Conservation (phyloP, 2,888 invertebrate species). For the Torymus auratus region DNA sequence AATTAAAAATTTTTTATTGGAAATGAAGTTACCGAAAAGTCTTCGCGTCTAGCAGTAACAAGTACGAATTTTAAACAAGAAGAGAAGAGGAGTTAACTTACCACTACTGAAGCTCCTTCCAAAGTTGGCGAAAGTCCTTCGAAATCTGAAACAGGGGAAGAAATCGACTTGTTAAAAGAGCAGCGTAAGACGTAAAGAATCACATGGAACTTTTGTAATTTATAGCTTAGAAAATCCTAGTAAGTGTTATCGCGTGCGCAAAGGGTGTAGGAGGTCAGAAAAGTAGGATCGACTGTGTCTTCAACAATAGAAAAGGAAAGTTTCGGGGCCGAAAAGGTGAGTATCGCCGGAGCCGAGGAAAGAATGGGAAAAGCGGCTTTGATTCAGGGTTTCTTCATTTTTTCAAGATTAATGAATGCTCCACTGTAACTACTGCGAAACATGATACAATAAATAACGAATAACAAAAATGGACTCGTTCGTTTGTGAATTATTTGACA, state of each 20-base stretch:
- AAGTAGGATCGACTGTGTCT: constrained; percentile 29
- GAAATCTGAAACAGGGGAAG: constrained; percentile 68
- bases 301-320: constrained; percentile 21
- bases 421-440: neutral
- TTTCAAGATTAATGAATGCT: constrained; percentile 16
- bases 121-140: constrained; percentile 61
- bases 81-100: constrained; percentile 61
- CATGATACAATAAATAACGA: neutral
- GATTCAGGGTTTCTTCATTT: constrained; percentile 2
- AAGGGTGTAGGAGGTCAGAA: constrained; percentile 41
- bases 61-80: constrained; percentile 51
- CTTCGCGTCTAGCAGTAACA: constrained; percentile 31
- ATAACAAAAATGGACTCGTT: neutral
- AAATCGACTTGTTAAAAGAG: constrained; percentile 60
- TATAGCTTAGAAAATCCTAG: constrained; percentile 68
- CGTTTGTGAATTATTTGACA: neutral
- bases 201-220: constrained; percentile 70
- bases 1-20: constrained; percentile 34
- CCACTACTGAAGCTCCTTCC: constrained; percentile 59
- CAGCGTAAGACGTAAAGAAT: constrained; percentile 60
- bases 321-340: constrained; percentile 1
- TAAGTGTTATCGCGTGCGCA: constrained; percentile 65
- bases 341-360: neutral
- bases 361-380: neutral
- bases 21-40: constrained; percentile 34